Conservation (phyloP, 2,888 invertebrate species). For the Drosophila niveifrons region DNA sequence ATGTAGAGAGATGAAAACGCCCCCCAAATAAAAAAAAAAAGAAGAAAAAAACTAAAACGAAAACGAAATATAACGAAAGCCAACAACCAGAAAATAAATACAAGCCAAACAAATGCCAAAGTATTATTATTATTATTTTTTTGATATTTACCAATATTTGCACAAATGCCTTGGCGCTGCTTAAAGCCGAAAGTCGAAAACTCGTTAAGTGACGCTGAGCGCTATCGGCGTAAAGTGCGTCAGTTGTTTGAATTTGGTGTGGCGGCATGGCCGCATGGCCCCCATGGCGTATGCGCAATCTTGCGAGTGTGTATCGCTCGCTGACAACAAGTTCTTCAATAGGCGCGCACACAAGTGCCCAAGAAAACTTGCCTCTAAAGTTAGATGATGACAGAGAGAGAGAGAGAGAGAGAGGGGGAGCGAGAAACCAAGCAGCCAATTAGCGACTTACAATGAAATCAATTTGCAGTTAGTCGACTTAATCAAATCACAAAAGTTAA, state of each 20-base stretch:
- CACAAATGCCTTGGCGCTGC: conserved; percentile 50
- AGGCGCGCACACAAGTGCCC: conserved; percentile 10
- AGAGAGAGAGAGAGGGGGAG: conserved; percentile 2
- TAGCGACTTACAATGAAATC: conserved; percentile 74
- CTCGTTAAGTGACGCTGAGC: conserved; percentile 17
- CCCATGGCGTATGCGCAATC: conserved; percentile 48
- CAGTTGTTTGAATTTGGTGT: conserved; percentile 19
- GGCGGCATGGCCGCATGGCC: conserved; percentile 33
- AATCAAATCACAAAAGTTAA: conserved; percentile 75
- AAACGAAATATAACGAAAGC: conserved; percentile 14
- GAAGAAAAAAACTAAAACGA: background rate
- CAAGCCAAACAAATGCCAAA: conserved; percentile 32
- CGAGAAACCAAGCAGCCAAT: conserved; percentile 56
- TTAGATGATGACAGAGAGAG: conserved; percentile 8
- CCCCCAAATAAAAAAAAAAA: conserved; percentile 5
- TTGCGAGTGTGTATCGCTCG: conserved; percentile 10
- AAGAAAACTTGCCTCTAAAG: conserved; percentile 41
- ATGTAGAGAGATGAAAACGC: background rate
- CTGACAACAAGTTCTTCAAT: conserved; percentile 15
- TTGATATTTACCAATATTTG: conserved; percentile 64
- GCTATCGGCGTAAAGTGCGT: conserved; percentile 6
- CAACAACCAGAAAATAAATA: conserved; percentile 35
- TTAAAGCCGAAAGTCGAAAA: conserved; percentile 15
- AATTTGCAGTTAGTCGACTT: conserved; percentile 73
- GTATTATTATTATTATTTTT: conserved; percentile 44